Conservation (phyloP, 2,888 invertebrate species). For the Cheilosia urbana region DNA sequence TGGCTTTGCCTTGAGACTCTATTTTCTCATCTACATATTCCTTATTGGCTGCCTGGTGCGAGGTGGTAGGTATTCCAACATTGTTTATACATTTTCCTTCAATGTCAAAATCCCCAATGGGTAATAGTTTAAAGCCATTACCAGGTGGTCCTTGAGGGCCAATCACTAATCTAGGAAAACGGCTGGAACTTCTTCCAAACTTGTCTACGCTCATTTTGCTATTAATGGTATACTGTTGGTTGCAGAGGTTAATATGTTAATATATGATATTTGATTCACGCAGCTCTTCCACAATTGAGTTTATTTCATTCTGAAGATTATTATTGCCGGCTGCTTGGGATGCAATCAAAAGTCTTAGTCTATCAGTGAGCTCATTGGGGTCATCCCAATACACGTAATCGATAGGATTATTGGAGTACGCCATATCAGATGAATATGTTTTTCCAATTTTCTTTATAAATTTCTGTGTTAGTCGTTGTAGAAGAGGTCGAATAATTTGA, state of each 20-base stretch:
- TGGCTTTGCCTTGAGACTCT: no score
- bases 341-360: conserved; percentile 75
- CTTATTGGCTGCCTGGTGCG: no score
- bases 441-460: not conserved
- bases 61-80: no score
- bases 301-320: conserved; percentile 21
- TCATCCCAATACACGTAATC: conserved; percentile 76
- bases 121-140: not conserved
- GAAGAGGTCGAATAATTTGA: not conserved
- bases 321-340: conserved; percentile 25
- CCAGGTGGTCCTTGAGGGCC: not conserved
- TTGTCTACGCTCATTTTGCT: no score
- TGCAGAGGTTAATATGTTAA: not conserved
- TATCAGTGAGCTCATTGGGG: conserved; percentile 77
- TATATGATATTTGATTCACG: not conserved
- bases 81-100: no score
- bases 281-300: not conserved
- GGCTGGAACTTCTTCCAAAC: no score
- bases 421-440: not conserved
- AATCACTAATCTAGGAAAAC: not conserved
- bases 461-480: not conserved
- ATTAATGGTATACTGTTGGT: not conserved
- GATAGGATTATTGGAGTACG: not conserved
- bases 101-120: not conserved
- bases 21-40: no score